A percentile compares a stretch with the other conserved stretches of the same genome.
These are phyloP conservation scores for Melipona beecheii DNA, from an alignment of 2,888 invertebrate species.

Conservation along the genomic window DNA sequence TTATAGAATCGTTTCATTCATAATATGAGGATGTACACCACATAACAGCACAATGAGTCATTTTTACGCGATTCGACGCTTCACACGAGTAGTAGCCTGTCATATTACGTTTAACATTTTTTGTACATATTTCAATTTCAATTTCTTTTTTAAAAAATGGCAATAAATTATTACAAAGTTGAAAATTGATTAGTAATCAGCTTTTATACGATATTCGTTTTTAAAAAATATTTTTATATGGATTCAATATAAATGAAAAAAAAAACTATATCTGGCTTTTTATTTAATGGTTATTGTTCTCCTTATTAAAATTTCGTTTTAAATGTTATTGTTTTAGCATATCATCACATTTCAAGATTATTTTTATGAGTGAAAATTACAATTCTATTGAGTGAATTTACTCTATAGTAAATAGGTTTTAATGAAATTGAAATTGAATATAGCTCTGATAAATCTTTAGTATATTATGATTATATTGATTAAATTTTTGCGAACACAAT, in stretches of 20 bases:
- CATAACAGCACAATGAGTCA: slow-evolving; percentile 46
- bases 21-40: slow-evolving; percentile 40
- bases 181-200: neutral
- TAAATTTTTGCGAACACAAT: neutral
- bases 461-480: neutral
- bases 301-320: too few species aligned
- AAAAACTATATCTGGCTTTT: too few species aligned
- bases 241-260: too few species aligned
- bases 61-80: slow-evolving; percentile 42
- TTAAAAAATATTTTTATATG: neutral
- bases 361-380: too few species aligned
- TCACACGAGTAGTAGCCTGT: neutral
- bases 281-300: too few species aligned
- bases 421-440: neutral
- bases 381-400: too few species aligned
- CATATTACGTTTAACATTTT: neutral
- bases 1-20: slow-evolving; percentile 58
- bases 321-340: too few species aligned
- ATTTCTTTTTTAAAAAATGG: neutral
- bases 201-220: neutral
- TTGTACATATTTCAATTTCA: too few species aligned
- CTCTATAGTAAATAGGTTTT: too few species aligned
- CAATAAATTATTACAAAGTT: neutral
- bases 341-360: too few species aligned
- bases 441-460: neutral